Percentiles rank a stretch among this genome's conserved stretches.
Evolutionary conservation across 1,140 invertebrate genomes (phyloP).

Genomic region (Drosophila ambigua): DNA sequence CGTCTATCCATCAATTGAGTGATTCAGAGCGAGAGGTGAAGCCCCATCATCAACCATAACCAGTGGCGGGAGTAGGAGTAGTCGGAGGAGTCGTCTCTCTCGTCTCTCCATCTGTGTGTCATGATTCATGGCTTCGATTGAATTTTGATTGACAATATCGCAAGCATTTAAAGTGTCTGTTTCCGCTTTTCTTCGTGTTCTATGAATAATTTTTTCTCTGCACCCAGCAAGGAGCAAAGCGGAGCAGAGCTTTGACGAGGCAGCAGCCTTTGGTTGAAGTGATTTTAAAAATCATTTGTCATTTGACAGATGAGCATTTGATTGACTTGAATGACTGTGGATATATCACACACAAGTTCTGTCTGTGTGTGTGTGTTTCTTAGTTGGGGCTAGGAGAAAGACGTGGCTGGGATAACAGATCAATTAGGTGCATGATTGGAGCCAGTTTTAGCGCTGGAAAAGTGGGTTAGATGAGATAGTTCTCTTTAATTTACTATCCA

Average conservation of each 20-base stretch:
- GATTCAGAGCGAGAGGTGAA: slow-evolving; percentile 48
- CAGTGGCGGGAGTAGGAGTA: too few relatives aligned
- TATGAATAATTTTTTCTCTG: slow-evolving; percentile 40
- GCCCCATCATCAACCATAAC: slow-evolving; percentile 54
- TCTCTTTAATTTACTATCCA: too few relatives aligned
- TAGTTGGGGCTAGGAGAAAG: too few relatives aligned
- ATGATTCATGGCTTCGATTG: slow-evolving; percentile 82
- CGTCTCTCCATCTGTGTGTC: slow-evolving; percentile 27
- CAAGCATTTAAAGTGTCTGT: slow-evolving; percentile 84
- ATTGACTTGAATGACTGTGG: slow-evolving; percentile 67
- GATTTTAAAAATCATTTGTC: slow-evolving; percentile 83
- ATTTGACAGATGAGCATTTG: slow-evolving; percentile 77
- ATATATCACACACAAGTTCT: slow-evolving; percentile 33
- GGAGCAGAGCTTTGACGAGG: slow-evolving; percentile 28
- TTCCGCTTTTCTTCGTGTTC: slow-evolving; percentile 68
- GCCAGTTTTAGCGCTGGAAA: too few relatives aligned
- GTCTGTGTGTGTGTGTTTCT: background rate
- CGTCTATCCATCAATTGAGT: slow-evolving; percentile 59
- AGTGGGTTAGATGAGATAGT: too few relatives aligned
- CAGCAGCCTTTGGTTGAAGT: slow-evolving; percentile 42
- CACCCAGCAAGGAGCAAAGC: slow-evolving; percentile 13
- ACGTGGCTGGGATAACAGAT: too few relatives aligned
- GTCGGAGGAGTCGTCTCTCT: background rate
- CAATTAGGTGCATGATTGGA: too few relatives aligned
- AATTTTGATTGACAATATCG: slow-evolving; percentile 84